These are phyloP conservation scores for Leptura quadrifasciata DNA, from an alignment of 2,888 invertebrate genomes.

Conservation along the genomic window DNA sequence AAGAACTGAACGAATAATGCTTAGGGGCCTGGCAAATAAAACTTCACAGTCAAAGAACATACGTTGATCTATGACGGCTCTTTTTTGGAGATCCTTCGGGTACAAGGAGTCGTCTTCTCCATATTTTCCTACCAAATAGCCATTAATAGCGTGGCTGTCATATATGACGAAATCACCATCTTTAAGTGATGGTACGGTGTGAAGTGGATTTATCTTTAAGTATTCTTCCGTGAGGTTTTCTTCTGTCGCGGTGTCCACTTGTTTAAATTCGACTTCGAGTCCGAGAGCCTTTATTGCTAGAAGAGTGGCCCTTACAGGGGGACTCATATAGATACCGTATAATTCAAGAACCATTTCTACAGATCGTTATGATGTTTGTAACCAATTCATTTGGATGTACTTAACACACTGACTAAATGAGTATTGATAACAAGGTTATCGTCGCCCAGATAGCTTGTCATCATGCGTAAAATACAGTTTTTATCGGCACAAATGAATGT, in stretches of 20 bases:
- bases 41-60: conserved; percentile 76
- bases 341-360: conserved; percentile 51
- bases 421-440: too few species aligned
- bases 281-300: conserved; percentile 71
- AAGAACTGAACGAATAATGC: conserved; percentile 12
- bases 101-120: conserved; percentile 72
- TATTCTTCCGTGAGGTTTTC: conserved; percentile 70
- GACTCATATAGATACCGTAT: conserved; percentile 64
- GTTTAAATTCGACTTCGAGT: conserved; percentile 71
- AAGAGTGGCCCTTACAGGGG: conserved; percentile 73
- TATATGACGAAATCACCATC: conserved; percentile 77
- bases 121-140: conserved; percentile 58
- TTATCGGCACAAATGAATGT: too few species aligned
- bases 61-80: conserved; percentile 76
- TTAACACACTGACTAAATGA: neutral
- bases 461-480: too few species aligned
- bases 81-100: conserved; percentile 74
- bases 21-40: conserved; percentile 72
- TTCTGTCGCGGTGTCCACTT: conserved; percentile 71
- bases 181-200: conserved; percentile 75
- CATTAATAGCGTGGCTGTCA: conserved; percentile 73
- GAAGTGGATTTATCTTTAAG: conserved; percentile 73
- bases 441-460: too few species aligned
- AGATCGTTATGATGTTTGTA: neutral
- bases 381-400: neutral